Base-by-base conservation (phyloP, 2,888 invertebrate species). In the Globia sparganii region DNA sequence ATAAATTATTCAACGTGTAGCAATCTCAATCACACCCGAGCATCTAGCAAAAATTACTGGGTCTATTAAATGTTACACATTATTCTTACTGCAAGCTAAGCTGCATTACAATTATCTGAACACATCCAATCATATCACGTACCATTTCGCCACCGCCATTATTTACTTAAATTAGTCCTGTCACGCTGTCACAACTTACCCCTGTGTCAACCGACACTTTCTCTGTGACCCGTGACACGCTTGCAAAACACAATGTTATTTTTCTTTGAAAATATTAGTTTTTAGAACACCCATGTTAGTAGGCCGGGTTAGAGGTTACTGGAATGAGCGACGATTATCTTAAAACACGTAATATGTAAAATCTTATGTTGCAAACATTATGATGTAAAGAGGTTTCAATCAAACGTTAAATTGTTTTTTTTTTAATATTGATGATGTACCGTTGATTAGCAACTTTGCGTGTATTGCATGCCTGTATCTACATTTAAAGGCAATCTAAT, bases 211-310 rank as follows among this genome's bases (percentile, higher is more conserved):
- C 65, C 31, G 2, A 49, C 72, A 86, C 89, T 94, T 97, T 97
- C 97, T 96, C 97, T 95, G 94, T 96, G 96, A 94, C 94, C 95
- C 92, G 86, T 92, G 93, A 84, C 94, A 94, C 78, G 91, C 89
- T 96, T 96, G 91, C 93, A 92, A 92, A 94, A 96, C 86, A 75
- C 61, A 62, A 79, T 72, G 72, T 85, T 83, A 81, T 92, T 93
- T 95, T 93, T 89, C 90, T 83, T 92, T 89, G 89, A 95, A 95
- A 94, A 93, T 92, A 92, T 91, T 91, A 92, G 91, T 76, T 89
- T 87, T 92, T 90, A 84, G 88, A 90, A 86, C 86, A 82, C 90
- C 89, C 78, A 87, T 86, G 90, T 90, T 89, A 91, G 88, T 90
- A 86, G 93, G 94, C 89, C 92, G 89, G 95, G 94, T 95, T 92